Conservation (phyloP, 1,140 invertebrate species). For the Drosophila busckii region DNA sequence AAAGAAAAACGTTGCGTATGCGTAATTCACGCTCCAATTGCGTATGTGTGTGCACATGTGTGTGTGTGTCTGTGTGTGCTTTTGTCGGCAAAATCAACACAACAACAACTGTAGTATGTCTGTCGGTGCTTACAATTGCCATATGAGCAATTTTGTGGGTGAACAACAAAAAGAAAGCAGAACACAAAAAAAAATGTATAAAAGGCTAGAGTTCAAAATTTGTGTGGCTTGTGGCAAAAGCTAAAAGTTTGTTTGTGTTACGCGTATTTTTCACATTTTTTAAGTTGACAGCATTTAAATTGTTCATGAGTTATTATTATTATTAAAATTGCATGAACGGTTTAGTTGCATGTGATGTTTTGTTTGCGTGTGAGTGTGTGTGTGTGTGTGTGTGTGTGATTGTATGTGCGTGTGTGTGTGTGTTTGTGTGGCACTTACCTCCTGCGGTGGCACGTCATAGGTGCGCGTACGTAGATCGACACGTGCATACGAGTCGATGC, state of each 20-base stretch:
- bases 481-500: conserved; percentile 94
- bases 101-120: conserved; percentile 33
- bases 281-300: conserved; percentile 51
- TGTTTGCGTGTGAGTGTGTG: conserved; percentile 7
- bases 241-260: conserved; percentile 59
- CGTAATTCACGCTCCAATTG: conserved; percentile 74
- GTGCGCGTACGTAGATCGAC: conserved; percentile 94
- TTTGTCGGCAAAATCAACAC: conserved; percentile 57
- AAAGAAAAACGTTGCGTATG: conserved; percentile 72
- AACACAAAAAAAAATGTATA: conserved; percentile 30
- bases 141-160: conserved; percentile 16
- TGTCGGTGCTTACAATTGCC: conserved; percentile 16
- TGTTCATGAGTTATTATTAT: too few relatives aligned
- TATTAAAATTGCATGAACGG: too few relatives aligned
- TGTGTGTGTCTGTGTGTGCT: conserved; percentile 16
- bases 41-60: conserved; percentile 32
- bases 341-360: conserved; percentile 7
- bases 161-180: conserved; percentile 34
- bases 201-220: conserved; percentile 30
- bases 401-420: conserved; percentile 19
- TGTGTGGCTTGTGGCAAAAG: conserved; percentile 55
- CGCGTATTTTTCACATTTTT: conserved; percentile 11
- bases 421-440: conserved; percentile 82
- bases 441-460: conserved; percentile 96
- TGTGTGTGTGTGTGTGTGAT: conserved; percentile 5